A percentile compares a stretch with the other conserved stretches of the same genome.
Evolutionary conservation across 2,113 vertebrate genomes (phyloP).

Genomic region (Leucopsar rothschildi): DNA sequence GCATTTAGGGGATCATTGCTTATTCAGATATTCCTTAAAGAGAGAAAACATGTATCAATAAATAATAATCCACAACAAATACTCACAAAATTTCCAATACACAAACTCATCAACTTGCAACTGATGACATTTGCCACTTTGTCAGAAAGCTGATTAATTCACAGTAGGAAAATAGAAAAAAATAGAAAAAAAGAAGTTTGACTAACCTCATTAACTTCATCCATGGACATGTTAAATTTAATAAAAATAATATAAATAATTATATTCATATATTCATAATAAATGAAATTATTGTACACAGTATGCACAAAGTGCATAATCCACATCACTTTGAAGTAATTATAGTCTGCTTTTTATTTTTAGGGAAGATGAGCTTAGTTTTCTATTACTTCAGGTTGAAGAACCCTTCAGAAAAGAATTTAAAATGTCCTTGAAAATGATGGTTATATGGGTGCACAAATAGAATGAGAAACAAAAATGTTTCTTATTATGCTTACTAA

Average conservation of each 20-base stretch:
- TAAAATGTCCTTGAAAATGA: neutral
- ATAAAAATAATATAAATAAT: neutral
- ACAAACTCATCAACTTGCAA: neutral
- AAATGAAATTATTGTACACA: neutral
- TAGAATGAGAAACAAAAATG: neutral
- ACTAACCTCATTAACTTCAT: slow-evolving; percentile 15
- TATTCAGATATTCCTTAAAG: slow-evolving; percentile 26
- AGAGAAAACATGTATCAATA: neutral
- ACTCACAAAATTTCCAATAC: neutral
- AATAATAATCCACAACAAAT: neutral
- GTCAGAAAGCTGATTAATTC: neutral
- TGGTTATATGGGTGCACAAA: neutral
- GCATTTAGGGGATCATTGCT: slow-evolving; percentile 3
- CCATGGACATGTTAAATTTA: neutral
- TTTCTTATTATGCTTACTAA: slow-evolving; percentile 78
- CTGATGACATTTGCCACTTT: neutral
- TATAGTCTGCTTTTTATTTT: neutral
- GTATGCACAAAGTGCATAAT: neutral
- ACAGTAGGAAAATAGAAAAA: neutral
- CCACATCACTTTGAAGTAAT: neutral
- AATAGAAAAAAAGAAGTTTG: neutral
- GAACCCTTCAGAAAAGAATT: neutral
- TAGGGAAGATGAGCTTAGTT: neutral
- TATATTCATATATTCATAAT: no score
- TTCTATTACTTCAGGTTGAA: slow-evolving; percentile 13